Base-by-base conservation (phyloP, 2,888 invertebrate species). In the Pegoplata infirma region DNA sequence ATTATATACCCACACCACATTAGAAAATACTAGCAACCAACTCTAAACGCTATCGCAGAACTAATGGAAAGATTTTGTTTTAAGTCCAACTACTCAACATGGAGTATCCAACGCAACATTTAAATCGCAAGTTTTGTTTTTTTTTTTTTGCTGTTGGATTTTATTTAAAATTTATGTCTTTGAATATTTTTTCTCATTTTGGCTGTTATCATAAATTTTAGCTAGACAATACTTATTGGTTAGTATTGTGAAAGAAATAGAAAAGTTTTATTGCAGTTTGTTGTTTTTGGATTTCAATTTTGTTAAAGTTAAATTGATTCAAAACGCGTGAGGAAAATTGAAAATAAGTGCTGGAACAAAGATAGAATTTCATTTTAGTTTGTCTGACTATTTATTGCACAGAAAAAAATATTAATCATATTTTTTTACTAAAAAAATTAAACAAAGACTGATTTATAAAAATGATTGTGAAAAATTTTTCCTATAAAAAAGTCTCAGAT, bases 191-290 rank as follows among this genome's bases (percentile, higher is more conserved):
- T 46, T 32, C 44, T 44, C 67, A 55, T 28, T 66, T 44, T 67
- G 56, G 56, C 28, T 19, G 55, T 10, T 56, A 47, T 56, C 67
- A 67, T 67, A 67, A 67, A 67, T 67, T 56, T 67, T 67, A 19
- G 25, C 46, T 56, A 47, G 47, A 67, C 55, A 47, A 47, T 56
- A 47, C 46, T 67, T 55, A 46, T 66, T 53, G 23, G n/a, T 49
- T 49, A 1, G 12, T 49, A 21, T 21, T 23, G 51, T 51, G 14
- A 8, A 51, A 25, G 51, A 3, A 51, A 25, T 51, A 23, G 51
- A 51, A 25, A 51, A 51, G 23, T 23, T 51, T 23, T 21, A 40
- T 66, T n/a, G 53, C 44, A 23, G 44, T 51, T 19, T 19, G n/a
- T 51, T 53, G 51, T 40, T 36, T 51, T 49, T n/a, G 8, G n/a